These are phyloP conservation scores for Aleiodes leptofemur DNA, from an alignment of 2,888 invertebrate genomes.

Conservation along the genomic window DNA sequence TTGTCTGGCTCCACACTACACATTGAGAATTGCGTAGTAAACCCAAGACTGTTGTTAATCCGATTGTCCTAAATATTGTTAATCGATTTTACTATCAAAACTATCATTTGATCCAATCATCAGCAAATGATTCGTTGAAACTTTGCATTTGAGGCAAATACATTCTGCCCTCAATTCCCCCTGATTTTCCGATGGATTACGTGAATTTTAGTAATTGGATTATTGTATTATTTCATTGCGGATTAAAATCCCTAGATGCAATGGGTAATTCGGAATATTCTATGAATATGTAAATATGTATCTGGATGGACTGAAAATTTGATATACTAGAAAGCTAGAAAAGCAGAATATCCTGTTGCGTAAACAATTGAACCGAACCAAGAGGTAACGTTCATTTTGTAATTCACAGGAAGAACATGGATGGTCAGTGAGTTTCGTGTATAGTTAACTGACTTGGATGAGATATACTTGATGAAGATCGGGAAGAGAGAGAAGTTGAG, in stretches of 20 bases:
- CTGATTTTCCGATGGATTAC: too few relatives aligned
- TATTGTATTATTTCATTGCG: too few relatives aligned
- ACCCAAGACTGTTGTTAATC: slow-evolving; percentile 11
- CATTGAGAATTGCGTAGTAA: slow-evolving; percentile 34
- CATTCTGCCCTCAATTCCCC: neutral
- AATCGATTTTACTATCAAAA: neutral
- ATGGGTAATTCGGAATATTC: neutral
- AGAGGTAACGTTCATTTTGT: slow-evolving; percentile 21
- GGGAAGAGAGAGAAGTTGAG: too few relatives aligned
- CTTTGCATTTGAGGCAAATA: too few relatives aligned
- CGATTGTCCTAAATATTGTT: neutral
- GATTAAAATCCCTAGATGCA: too few relatives aligned
- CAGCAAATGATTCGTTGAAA: neutral
- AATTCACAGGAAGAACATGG: slow-evolving; percentile 9
- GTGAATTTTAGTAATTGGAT: too few relatives aligned
- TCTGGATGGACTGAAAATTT: neutral
- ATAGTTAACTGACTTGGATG: neutral
- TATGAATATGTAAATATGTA: neutral
- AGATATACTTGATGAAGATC: neutral
- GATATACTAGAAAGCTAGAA: neutral
- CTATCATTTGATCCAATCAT: slow-evolving; percentile 1
- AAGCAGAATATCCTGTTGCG: neutral
- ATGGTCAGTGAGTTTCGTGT: slow-evolving; percentile 23
- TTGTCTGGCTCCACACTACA: neutral
- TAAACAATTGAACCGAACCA: neutral